Evolutionary conservation across 2,888 invertebrate species (phyloP).

Genomic region (Protonemura montana): DNA sequence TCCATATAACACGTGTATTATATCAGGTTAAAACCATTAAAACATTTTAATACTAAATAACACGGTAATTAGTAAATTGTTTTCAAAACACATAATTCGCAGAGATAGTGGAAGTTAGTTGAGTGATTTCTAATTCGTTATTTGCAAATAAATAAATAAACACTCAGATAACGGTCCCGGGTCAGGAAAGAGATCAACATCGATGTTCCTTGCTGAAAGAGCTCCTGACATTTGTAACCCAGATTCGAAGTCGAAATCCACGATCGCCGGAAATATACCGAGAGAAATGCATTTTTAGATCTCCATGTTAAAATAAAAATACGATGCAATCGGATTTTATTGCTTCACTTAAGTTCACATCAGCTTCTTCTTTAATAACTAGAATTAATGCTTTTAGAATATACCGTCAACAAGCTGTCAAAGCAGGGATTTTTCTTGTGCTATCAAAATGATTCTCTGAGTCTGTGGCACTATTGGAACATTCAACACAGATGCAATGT

Average conservation of each 20-base stretch:
- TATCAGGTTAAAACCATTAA: background rate
- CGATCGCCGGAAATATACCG: too few relatives aligned
- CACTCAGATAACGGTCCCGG: background rate
- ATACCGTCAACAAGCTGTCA: too few relatives aligned
- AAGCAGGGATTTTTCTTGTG: too few relatives aligned
- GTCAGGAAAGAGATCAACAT: background rate
- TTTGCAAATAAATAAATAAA: background rate
- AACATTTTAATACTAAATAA: background rate
- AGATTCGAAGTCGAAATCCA: background rate
- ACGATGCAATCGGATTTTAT: too few relatives aligned
- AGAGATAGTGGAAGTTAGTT: background rate
- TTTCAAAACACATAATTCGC: background rate
- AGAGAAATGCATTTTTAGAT: too few relatives aligned
- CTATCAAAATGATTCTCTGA: too few relatives aligned
- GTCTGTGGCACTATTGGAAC: background rate
- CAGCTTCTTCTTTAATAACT: too few relatives aligned
- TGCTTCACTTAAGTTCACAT: too few relatives aligned
- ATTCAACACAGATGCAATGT: background rate
- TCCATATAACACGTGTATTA: background rate
- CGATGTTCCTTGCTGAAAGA: background rate
- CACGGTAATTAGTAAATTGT: background rate
- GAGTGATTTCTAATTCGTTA: background rate
- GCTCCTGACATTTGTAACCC: background rate
- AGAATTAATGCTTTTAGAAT: too few relatives aligned
- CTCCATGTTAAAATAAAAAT: too few relatives aligned